Evolutionary conservation across 2,888 invertebrate genomes (phyloP).

Genomic region (Lamproptera curius): DNA sequence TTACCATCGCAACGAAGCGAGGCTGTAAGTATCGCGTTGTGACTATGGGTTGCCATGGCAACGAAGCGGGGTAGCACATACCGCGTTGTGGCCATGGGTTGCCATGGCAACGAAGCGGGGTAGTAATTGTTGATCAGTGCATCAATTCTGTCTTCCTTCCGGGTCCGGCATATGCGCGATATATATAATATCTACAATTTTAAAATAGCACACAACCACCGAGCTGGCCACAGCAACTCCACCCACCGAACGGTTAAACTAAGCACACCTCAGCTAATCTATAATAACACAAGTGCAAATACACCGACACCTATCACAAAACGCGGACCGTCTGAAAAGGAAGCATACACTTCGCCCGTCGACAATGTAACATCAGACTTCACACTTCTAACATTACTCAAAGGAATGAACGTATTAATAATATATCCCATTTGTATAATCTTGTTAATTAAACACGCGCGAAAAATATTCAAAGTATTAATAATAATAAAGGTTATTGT

Average conservation of each 20-base stretch:
- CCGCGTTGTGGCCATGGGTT: too few species aligned
- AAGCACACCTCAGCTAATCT: slow-evolving; percentile 48
- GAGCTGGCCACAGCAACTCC: slow-evolving; percentile 57
- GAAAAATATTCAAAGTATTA: slow-evolving; percentile 19
- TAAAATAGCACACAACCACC: slow-evolving; percentile 69
- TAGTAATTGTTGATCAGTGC: too few species aligned
- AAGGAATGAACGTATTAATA: slow-evolving; percentile 30
- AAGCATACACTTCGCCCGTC: too few species aligned
- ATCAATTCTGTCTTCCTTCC: too few species aligned
- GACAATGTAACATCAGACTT: slow-evolving; percentile 34
- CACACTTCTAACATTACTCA: slow-evolving; percentile 32
- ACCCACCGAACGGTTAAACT: slow-evolving; percentile 38
- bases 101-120: too few species aligned
- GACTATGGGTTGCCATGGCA: too few species aligned
- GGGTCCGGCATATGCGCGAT: too few species aligned
- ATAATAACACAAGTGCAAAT: slow-evolving; percentile 43
- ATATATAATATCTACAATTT: slow-evolving; percentile 30
- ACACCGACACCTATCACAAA: slow-evolving; percentile 32
- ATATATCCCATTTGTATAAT: slow-evolving; percentile 7
- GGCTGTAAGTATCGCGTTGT: too few species aligned
- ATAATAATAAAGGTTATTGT: slow-evolving; percentile 8
- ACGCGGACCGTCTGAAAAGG: slow-evolving; percentile 37
- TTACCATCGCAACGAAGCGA: too few species aligned
- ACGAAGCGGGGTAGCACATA: too few species aligned
- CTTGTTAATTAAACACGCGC: slow-evolving; percentile 7